Base-by-base conservation (phyloP, 1,140 invertebrate species). In the Pachypeltis micranthus region DNA sequence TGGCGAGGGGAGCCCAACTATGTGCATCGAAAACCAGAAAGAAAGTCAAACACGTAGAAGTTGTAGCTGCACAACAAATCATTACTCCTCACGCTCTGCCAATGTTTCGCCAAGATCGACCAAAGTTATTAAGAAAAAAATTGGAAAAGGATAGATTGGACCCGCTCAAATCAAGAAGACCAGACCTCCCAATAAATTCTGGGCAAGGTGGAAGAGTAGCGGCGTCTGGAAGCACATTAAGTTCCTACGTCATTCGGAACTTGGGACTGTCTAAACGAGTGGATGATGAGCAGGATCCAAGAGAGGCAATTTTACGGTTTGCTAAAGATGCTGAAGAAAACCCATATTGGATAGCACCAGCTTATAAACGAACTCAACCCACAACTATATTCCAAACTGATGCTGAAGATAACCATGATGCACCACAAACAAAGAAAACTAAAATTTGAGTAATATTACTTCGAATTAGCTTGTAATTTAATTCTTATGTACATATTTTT, bases 11-110 rank as follows among this genome's bases (percentile, higher is more conserved):
- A 1, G 96, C 94, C 0, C 91, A 92, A 71, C 74, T 96, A 3
- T 97, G 94, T 74, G 86, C 89, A 10, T 82, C 87, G 0, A 95
- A 95, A 74, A 85, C 83, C 0, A 82, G 85, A 69, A 80, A 83
- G 56, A 91, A 89, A 73, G 82, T 84, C 23, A 87, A 88, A 67
- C 84, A 88, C 2, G 82, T 86, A 0, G 93, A 97, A 74, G 84
- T 96, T 63, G 83, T 96, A 47, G 87, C 88, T 44, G 85, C 87
- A 0, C 89, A 93, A 64, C 91, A 97, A 70, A 93, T 98, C n/a
- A 95, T 98, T 16, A 97, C 95, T 1, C 94, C 96, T 0, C 94
- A 98, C 73, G 92, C 96, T 0, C 76, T 99, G 60, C 96, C 96
- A 0, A 78, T 99, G 74, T 99, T 98, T 75, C 83, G 93, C 62